These are phyloP conservation scores for Hirtodrosophila histrioides DNA, from an alignment of 2,888 invertebrate species.

Conservation along the genomic window DNA sequence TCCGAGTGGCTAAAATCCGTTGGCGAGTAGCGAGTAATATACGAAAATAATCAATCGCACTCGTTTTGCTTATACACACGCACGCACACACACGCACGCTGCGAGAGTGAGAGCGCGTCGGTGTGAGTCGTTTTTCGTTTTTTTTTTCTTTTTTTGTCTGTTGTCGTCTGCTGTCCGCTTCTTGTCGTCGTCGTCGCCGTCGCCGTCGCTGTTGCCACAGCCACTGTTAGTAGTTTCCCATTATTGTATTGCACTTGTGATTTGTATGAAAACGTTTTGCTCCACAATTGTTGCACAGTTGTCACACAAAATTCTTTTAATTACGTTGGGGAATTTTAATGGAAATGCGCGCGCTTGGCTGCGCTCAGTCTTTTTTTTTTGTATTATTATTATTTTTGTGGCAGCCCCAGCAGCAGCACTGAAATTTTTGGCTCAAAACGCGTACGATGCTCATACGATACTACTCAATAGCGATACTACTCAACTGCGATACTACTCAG, in stretches of 20 bases:
- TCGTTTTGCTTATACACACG: constrained; percentile 61
- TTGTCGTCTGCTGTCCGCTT: constrained; percentile 25
- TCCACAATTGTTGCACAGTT: constrained; percentile 5
- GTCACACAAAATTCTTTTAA: constrained; percentile 11
- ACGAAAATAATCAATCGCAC: constrained; percentile 66
- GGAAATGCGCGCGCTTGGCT: constrained; percentile 46
- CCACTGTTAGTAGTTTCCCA: constrained; percentile 11
- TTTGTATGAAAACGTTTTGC: constrained; percentile 30
- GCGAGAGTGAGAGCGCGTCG: constrained; percentile 25
- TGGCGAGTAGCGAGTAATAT: constrained; percentile 42
- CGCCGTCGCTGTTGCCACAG: constrained; percentile 24
- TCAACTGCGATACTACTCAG: constrained; percentile 42
- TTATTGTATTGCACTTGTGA: constrained; percentile 33
- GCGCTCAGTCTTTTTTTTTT: constrained; percentile 6
- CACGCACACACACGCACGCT: constrained; percentile 32
- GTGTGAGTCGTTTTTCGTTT: constrained; percentile 52
- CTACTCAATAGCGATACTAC: constrained; percentile 52
- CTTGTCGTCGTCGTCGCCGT: constrained; percentile 16
- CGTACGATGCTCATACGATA: constrained; percentile 50
- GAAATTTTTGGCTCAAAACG: constrained; percentile 58
- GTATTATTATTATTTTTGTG: constrained; percentile 33
- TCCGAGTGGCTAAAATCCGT: constrained; percentile 7
- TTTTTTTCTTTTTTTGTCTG: constrained; percentile 39
- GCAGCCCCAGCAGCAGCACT: constrained; percentile 29
- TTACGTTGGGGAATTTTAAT: constrained; percentile 20